Evolutionary conservation across 2,888 invertebrate species (phyloP).

Genomic region (Liodrosophila aerea): DNA sequence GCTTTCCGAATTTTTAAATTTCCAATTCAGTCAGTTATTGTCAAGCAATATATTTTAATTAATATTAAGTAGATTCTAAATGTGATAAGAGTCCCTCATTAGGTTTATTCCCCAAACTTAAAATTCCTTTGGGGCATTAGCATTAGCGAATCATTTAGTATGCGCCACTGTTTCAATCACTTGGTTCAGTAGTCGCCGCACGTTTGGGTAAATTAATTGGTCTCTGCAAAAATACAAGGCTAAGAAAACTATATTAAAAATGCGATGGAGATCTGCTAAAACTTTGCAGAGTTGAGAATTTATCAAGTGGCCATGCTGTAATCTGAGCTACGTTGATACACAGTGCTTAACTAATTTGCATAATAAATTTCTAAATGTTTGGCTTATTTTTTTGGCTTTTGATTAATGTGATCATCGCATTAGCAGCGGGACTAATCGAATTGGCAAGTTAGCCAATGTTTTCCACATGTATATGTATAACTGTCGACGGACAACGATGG

Average conservation of each 20-base stretch:
- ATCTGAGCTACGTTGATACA: constrained; percentile 8
- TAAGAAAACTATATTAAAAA: neutral
- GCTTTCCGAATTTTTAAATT: too few relatives aligned
- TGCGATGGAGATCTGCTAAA: too few relatives aligned
- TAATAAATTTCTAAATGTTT: constrained; percentile 45
- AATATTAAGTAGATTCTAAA: too few relatives aligned
- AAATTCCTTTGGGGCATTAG: too few relatives aligned
- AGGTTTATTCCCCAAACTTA: too few relatives aligned
- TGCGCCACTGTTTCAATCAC: constrained; percentile 1
- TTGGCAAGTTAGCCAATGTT: constrained; percentile 24
- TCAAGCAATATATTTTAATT: too few relatives aligned
- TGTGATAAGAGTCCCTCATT: too few relatives aligned
- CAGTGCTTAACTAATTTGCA: constrained; percentile 42
- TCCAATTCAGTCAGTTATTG: too few relatives aligned
- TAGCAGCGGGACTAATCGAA: constrained; percentile 34
- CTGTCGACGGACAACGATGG: neutral
- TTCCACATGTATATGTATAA: constrained; percentile 4
- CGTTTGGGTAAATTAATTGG: too few relatives aligned
- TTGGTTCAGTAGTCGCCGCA: too few relatives aligned
- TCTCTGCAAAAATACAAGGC: constrained; percentile 1
- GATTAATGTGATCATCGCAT: constrained; percentile 45
- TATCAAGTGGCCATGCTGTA: constrained; percentile 5
- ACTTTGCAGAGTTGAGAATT: neutral
- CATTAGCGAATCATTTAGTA: neutral
- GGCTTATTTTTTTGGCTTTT: constrained; percentile 9